Evolutionary conservation across 2,888 invertebrate genomes (phyloP), one percentile per base, ranked within the genome.

Genomic region (Pegoplata infirma): DNA sequence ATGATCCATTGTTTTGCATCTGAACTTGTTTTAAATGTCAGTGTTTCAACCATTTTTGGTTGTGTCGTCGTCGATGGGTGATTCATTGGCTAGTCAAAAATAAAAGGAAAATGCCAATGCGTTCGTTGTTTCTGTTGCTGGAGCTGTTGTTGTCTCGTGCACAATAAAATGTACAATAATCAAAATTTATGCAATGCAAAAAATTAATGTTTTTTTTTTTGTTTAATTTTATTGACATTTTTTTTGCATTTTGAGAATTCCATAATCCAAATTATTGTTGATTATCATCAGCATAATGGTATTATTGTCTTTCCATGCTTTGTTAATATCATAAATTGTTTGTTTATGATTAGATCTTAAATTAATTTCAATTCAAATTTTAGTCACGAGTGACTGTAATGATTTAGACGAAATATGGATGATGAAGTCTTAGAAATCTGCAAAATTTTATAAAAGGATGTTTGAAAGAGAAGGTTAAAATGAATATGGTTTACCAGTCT

Each of bases 1-100:
- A 87, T 88, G 87, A 87, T 87, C 87, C 87, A 87, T 87, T 87
- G 87, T 87, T 79, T 88, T 86, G 87, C 85, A 88, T 86, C 85
- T 86, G 86, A 86, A 85, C 87, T 88, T 86, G 87, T 86, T 86
- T 86, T 85, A 86, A 87, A 88, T 86, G 86, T 84, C 84, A 77
- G 76, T 74, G 56, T 63, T 75, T 67, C 66, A 76, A 72, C 83
- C 82, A 82, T 81, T 82, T 82, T 81, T 80, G 82, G 83, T 59
- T 69, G 66, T 79, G 56, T 46, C n/a, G 66, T 53, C 78, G 40
- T 75, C 75, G 79, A 71, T 74, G 69, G 81, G 76, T 81, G 82
- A 82, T 81, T 82, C 81, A 82, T 81, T 68, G 81, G 75, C 68
- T 58, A 68, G 69, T 75, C 69, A 56, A 76, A 56, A 36, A 36